These are phyloP conservation scores for Zoroaster sp. DNA, from an alignment of 53 echinoderm and acorn worm species.

Conservation along the genomic window DNA sequence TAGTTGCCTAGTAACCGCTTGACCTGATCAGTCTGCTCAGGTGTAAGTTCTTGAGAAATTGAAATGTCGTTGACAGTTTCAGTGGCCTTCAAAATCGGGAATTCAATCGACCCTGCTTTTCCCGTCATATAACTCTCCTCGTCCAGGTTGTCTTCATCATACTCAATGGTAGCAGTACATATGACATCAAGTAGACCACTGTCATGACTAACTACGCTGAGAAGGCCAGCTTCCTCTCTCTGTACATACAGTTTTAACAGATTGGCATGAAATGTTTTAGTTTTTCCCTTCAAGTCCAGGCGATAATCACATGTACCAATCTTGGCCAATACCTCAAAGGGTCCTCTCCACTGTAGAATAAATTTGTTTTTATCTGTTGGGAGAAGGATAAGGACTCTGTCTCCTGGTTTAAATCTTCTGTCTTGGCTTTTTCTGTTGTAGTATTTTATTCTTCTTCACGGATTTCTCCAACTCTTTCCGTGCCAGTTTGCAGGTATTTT, in stretches of 20 bases:
- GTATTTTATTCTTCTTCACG: neutral
- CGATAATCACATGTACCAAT: slow-evolving; percentile 28
- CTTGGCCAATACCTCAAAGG: slow-evolving; percentile 51
- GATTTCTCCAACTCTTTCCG: slow-evolving; percentile 18
- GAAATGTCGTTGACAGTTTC: neutral
- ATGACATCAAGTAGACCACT: neutral
- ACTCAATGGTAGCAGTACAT: neutral
- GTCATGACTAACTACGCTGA: neutral
- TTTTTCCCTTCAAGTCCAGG: slow-evolving; percentile 30
- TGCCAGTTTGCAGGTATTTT: slow-evolving; percentile 50
- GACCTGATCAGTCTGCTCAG: neutral
- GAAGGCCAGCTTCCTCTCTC: neutral
- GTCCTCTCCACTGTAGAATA: slow-evolving; percentile 70
- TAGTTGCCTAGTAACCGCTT: neutral
- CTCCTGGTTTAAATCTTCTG: slow-evolving; percentile 49
- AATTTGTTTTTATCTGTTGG: slow-evolving; percentile 71
- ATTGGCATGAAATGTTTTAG: slow-evolving; percentile 58
- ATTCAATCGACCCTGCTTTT: neutral
- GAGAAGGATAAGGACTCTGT: slow-evolving; percentile 59
- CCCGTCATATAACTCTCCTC: neutral
- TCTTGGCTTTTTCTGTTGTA: slow-evolving; percentile 3
- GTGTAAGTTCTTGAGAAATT: neutral
- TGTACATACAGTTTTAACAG: slow-evolving; percentile 43
- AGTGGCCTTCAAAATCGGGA: neutral
- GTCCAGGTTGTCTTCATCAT: neutral